Evolutionary conservation across 2,888 invertebrate genomes (phyloP).

Genomic region (Hartigia nigra): DNA sequence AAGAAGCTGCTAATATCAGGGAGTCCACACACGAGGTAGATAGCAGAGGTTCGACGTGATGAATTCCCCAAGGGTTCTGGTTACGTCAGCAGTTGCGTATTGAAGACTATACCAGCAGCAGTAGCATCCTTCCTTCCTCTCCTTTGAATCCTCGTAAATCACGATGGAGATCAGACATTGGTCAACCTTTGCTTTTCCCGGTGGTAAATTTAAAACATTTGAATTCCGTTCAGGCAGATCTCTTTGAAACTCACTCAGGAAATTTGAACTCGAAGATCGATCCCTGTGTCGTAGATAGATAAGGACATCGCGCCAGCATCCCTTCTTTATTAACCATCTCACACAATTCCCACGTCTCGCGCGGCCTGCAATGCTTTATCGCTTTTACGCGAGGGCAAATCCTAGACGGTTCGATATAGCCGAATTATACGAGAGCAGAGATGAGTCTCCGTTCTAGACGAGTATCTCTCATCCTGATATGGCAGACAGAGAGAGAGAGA

Average conservation of each 20-base stretch:
- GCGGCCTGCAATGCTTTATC: neutral
- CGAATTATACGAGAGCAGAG: slow-evolving; percentile 8
- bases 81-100: neutral
- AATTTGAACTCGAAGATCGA: neutral
- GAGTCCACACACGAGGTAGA: neutral
- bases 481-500: neutral
- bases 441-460: neutral
- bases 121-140: neutral
- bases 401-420: slow-evolving; percentile 1
- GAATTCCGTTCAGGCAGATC: neutral
- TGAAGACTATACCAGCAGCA: neutral
- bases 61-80: neutral
- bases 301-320: neutral
- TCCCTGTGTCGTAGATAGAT: neutral
- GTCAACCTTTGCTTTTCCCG: neutral
- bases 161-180: neutral
- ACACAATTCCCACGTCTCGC: neutral
- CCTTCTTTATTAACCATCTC: neutral
- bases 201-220: neutral
- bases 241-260: neutral
- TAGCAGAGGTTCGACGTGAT: neutral
- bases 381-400: neutral
- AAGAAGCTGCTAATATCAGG: neutral
- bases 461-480: neutral
- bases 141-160: neutral